A percentile compares a stretch with the other conserved stretches of the same genome.
Conservation (phyloP, 2,888 invertebrate genomes). For the Caenorhabditis sp. region DNA sequence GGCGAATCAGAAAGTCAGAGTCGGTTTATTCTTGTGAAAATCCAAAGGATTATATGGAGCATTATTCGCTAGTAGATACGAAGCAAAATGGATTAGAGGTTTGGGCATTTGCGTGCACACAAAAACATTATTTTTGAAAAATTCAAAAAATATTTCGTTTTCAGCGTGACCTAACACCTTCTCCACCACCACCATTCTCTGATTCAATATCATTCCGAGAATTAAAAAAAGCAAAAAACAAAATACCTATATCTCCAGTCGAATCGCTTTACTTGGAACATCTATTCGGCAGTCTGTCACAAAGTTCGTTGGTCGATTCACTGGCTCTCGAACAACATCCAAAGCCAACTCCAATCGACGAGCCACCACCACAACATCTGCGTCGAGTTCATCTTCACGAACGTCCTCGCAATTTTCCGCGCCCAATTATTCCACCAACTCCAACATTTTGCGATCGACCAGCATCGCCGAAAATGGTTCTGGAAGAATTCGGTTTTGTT, state of each 20-base stretch:
- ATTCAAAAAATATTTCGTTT: too few relatives aligned
- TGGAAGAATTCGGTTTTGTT: conserved; percentile 9
- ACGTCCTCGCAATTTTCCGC: not conserved
- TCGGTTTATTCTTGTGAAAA: not conserved
- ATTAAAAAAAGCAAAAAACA: not conserved
- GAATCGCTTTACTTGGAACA: not conserved
- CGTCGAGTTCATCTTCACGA: not conserved
- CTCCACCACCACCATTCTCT: not conserved
- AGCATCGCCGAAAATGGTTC: not conserved
- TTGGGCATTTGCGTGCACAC: too few relatives aligned
- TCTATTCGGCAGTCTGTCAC: not conserved
- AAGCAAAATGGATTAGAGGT: not conserved
- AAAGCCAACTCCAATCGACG: not conserved
- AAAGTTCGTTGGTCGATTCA: not conserved
- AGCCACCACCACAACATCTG: not conserved
- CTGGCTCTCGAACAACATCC: not conserved
- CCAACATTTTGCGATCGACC: not conserved
- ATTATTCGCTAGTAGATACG: not conserved
- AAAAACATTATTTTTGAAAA: too few relatives aligned
- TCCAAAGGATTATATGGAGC: not conserved
- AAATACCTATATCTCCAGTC: not conserved
- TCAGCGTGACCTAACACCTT: not conserved
- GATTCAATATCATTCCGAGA: not conserved
- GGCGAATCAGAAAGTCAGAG: not conserved
- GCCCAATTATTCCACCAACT: not conserved